Percentiles rank a stretch among this genome's conserved stretches.
phyloP scores from a whole-genome alignment of 1,140 invertebrate species.

The Armadillidium nasatum region DNA sequence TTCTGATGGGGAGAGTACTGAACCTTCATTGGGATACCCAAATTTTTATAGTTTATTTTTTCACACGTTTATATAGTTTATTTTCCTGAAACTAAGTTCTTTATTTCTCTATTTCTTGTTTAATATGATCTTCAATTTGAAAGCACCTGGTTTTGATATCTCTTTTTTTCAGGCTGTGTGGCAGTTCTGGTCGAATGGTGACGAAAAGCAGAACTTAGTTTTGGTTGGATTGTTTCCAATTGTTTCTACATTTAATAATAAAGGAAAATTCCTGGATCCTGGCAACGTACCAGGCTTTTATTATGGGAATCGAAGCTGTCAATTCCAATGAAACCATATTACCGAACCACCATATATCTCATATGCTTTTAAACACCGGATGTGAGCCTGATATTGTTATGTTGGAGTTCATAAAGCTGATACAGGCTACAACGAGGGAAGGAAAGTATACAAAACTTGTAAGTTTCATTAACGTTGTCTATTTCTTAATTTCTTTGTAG shows the following conservation, averaged over 20 bases:
- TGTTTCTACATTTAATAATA: neutral
- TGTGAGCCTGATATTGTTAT: slow-evolving; percentile 72
- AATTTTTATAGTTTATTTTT: too few species aligned
- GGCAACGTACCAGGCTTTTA: slow-evolving; percentile 55
- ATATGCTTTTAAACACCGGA: slow-evolving; percentile 62
- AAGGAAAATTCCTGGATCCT: slow-evolving; percentile 34
- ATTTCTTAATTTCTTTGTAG: too few species aligned
- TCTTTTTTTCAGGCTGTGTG: slow-evolving; percentile 4
- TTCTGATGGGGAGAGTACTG: too few species aligned
- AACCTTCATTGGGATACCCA: too few species aligned
- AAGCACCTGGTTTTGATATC: too few species aligned
- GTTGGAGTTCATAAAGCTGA: slow-evolving; percentile 71
- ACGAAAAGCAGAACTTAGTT: neutral
- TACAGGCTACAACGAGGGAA: slow-evolving; percentile 51
- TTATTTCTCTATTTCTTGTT: too few species aligned
- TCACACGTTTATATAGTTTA: too few species aligned
- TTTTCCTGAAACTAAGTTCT: too few species aligned
- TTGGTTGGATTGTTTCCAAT: slow-evolving; percentile 49
- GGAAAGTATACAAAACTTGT: slow-evolving; percentile 54
- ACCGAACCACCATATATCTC: slow-evolving; percentile 58
- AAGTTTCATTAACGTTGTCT: slow-evolving; percentile 49
- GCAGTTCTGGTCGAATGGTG: neutral
- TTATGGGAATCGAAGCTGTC: slow-evolving; percentile 62
- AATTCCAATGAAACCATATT: slow-evolving; percentile 61
- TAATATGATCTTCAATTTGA: too few species aligned